Evolutionary conservation across 2,113 vertebrate species (phyloP).

Genomic region (Datnioides undecimradiatus): DNA sequence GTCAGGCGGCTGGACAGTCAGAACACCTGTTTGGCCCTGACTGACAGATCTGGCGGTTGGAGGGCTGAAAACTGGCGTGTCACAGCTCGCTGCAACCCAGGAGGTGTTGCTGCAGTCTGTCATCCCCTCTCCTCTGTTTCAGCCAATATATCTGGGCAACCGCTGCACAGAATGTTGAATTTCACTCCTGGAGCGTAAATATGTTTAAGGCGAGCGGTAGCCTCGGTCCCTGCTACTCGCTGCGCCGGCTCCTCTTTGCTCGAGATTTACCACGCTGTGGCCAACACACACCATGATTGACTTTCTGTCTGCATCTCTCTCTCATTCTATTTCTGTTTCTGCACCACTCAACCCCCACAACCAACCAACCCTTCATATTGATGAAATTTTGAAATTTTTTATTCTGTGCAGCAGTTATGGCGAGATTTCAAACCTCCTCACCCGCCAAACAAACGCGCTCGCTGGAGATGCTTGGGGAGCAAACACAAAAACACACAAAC

Average conservation of each 20-base stretch:
- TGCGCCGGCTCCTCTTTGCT: too few species aligned
- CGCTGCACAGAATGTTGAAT: slow-evolving; percentile 47
- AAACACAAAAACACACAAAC: slow-evolving; percentile 5
- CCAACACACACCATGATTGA: slow-evolving; percentile 2
- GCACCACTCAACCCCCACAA: slow-evolving; percentile 5
- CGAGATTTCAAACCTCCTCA: slow-evolving; percentile 45
- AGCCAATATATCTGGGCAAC: slow-evolving; percentile 45
- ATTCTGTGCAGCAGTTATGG: slow-evolving; percentile 48
- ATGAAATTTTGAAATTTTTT: slow-evolving; percentile 54
- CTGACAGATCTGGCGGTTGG: slow-evolving; percentile 13
- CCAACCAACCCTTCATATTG: neutral
- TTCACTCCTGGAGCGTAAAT: slow-evolving; percentile 55
- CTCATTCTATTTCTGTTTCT: slow-evolving; percentile 11
- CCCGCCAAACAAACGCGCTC: slow-evolving; percentile 17
- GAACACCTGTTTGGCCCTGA: slow-evolving; percentile 39
- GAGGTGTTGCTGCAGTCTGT: slow-evolving; percentile 30
- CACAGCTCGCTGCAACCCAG: slow-evolving; percentile 33
- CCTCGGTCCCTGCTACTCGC: slow-evolving; percentile 6
- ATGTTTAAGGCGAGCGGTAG: slow-evolving; percentile 32
- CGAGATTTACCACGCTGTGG: slow-evolving; percentile 37
- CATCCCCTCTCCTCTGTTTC: slow-evolving; percentile 39
- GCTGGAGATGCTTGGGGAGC: slow-evolving; percentile 3
- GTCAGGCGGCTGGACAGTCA: slow-evolving; percentile 3
- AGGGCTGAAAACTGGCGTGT: slow-evolving; percentile 28
- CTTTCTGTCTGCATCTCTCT: slow-evolving; percentile 12